These are phyloP conservation scores for Stictonetta naevosa DNA, from an alignment of 2,113 vertebrate genomes.

Conservation along the genomic window DNA sequence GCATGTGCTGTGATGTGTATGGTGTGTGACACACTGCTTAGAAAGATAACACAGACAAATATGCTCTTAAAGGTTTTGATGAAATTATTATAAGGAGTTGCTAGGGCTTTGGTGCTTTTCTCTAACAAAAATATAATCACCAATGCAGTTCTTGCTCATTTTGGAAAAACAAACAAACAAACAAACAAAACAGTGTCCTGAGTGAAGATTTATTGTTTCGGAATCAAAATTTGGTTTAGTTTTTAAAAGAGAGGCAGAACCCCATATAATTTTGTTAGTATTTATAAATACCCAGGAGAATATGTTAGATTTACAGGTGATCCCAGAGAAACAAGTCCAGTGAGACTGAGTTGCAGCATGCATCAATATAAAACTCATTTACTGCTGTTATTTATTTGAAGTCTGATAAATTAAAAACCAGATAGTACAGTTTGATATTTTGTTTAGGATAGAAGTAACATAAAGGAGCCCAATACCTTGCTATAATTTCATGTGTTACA, in stretches of 20 bases:
- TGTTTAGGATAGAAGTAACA: conserved; percentile 60
- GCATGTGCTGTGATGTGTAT: neutral
- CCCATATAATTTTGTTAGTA: neutral
- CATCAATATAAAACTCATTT: conserved; percentile 35
- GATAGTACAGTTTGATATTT: conserved; percentile 49
- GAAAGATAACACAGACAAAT: neutral
- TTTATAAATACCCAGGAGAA: conserved; percentile 50
- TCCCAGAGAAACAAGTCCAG: conserved; percentile 38
- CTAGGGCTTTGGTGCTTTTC: neutral
- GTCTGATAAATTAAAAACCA: conserved; percentile 50
- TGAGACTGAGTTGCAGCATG: conserved; percentile 29
- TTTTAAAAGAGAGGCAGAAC: neutral
- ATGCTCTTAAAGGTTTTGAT: conserved; percentile 15
- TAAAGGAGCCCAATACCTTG: conserved; percentile 49
- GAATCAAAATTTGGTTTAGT: conserved; percentile 32
- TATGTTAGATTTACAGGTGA: conserved; percentile 63
- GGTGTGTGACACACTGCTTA: neutral
- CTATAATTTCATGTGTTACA: conserved; percentile 45
- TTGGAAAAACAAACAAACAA: neutral
- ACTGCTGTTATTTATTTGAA: conserved; percentile 22
- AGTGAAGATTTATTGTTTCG: conserved; percentile 57
- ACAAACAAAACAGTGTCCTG: neutral
- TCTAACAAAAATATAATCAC: conserved; percentile 29
- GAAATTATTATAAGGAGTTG: conserved; percentile 40
- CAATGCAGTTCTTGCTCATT: neutral